Percentiles rank a stretch among this genome's conserved stretches.
Conservation (phyloP, 2,113 vertebrate genomes). For the Zosterops borbonicus region DNA sequence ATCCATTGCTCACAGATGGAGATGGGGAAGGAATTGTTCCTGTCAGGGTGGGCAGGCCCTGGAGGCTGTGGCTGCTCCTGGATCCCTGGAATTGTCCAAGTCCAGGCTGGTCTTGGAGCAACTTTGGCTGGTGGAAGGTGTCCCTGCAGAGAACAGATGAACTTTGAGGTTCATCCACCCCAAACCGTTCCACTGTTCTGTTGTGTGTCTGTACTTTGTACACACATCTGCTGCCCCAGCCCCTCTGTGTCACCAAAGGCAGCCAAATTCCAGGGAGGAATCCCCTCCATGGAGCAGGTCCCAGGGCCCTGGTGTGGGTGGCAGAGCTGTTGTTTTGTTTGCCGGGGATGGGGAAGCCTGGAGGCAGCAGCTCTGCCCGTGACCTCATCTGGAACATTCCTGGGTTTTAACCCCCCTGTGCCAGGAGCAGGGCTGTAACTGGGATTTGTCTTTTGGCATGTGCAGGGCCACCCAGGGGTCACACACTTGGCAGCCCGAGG, state of each 20-base stretch:
- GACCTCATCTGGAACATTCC: not conserved
- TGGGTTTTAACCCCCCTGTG: not conserved
- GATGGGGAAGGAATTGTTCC: not conserved
- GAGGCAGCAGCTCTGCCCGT: not conserved
- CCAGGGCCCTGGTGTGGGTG: not conserved
- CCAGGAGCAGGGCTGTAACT: not conserved
- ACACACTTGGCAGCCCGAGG: not conserved
- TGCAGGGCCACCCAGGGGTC: too few species aligned
- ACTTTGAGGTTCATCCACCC: too few species aligned
- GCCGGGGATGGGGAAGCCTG: not conserved
- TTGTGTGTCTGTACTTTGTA: not conserved
- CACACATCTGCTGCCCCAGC: not conserved
- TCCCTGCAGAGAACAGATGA: not conserved
- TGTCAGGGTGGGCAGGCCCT: accelerated
- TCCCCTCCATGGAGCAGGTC: not conserved
- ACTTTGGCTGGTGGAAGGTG: accelerated
- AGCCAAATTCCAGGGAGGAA: not conserved
- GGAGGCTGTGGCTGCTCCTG: not conserved
- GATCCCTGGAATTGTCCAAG: not conserved
- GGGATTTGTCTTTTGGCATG: not conserved
- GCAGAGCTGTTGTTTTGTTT: not conserved
- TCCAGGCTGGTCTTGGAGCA: not conserved
- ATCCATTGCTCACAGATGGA: not conserved
- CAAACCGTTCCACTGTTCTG: not conserved
- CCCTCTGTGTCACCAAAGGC: not conserved